phyloP scores from a whole-genome alignment of 2,888 invertebrate genomes.

The Eupithecia pulchellata region DNA sequence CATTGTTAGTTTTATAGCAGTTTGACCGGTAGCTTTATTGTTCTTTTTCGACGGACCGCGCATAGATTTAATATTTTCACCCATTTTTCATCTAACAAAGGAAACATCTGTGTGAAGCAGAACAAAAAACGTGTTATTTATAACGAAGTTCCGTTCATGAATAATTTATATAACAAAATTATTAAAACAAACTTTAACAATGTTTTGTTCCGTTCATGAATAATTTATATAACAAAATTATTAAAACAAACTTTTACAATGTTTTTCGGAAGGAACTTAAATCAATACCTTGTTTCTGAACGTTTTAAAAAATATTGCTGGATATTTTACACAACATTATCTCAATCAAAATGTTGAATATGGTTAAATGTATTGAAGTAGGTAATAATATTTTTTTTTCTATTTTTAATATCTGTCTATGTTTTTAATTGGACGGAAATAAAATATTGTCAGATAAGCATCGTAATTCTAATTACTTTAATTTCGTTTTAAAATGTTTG shows the following conservation, averaged over 20 bases:
- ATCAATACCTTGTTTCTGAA: neutral
- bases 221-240: neutral
- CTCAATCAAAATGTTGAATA: too few species aligned
- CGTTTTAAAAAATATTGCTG: too few species aligned
- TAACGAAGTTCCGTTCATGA: constrained; percentile 3
- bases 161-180: neutral
- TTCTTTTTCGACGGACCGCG: neutral
- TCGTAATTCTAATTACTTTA: too few species aligned
- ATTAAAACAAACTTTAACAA: neutral
- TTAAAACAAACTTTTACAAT: neutral
- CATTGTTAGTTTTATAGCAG: neutral
- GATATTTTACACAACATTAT: too few species aligned
- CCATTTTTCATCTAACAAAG: neutral
- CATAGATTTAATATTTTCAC: neutral
- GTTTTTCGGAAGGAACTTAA: neutral
- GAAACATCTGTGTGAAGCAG: constrained; percentile 4
- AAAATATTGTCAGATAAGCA: too few species aligned
- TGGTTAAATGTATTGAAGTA: too few species aligned
- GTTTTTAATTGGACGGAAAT: too few species aligned
- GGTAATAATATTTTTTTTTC: too few species aligned
- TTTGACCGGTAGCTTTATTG: neutral
- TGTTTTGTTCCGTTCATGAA: neutral
- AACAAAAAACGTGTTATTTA: constrained; percentile 9
- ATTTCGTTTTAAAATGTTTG: too few species aligned
- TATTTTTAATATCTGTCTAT: too few species aligned